Conservation (phyloP, 1,140 invertebrate species). For the Drosophila simulans region DNA sequence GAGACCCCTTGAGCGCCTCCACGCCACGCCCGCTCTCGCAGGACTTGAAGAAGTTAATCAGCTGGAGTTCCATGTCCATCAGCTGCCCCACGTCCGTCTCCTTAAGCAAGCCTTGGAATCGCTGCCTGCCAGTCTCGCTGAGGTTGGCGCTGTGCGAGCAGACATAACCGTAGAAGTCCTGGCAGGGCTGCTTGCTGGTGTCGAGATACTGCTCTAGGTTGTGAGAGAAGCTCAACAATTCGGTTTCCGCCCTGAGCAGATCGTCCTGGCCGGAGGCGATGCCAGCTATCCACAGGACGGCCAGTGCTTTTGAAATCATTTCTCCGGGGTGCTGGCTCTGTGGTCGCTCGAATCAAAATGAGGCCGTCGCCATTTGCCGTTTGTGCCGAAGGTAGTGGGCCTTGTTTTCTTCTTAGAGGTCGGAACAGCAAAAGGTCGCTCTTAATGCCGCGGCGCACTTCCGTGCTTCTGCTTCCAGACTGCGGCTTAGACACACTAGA, state of each 20-base stretch:
- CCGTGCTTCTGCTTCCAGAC: constrained; percentile 46
- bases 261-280: constrained; percentile 1
- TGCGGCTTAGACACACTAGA: constrained; percentile 14
- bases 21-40: constrained; percentile 55
- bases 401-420: constrained; percentile 10
- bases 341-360: constrained; percentile 22
- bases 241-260: constrained; percentile 44
- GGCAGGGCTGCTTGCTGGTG: constrained; percentile 51
- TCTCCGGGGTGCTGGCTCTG: constrained; percentile 3
- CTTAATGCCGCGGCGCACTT: constrained; percentile 36
- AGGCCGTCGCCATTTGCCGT: background rate
- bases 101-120: constrained; percentile 63
- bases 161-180: constrained; percentile 77
- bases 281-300: constrained; percentile 12
- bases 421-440: constrained; percentile 20
- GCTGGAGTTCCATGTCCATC: constrained; percentile 67
- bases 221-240: constrained; percentile 66
- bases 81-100: constrained; percentile 47
- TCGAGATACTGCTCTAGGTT: constrained; percentile 70
- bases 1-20: constrained; percentile 55
- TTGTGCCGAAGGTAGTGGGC: background rate
- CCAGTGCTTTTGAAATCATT: constrained; percentile 35
- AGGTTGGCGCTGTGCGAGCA: constrained; percentile 55
- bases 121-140: constrained; percentile 59
- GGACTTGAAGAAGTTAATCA: constrained; percentile 74